Conservation (phyloP, 2,113 vertebrate species). For the Chloropsis cyanopogon region DNA sequence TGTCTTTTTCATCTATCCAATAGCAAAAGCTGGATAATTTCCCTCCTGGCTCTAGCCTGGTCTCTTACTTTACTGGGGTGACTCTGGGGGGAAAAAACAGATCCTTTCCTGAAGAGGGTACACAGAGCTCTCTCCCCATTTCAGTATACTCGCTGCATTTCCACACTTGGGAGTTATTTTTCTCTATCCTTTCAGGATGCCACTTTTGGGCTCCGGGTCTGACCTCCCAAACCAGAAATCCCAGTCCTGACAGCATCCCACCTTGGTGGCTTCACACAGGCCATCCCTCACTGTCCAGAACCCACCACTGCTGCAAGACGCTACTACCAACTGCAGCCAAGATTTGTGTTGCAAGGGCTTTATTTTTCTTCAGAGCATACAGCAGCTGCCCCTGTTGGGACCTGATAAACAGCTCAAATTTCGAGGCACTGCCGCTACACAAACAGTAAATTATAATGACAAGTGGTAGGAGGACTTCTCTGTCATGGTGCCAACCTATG, state of each 20-base stretch:
- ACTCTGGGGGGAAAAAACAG: neutral
- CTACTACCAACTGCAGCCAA: neutral
- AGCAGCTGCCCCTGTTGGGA: neutral
- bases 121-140: neutral
- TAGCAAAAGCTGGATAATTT: neutral
- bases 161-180: neutral
- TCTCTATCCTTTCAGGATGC: neutral
- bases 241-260: neutral
- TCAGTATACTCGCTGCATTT: neutral
- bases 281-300: neutral
- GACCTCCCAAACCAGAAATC: neutral
- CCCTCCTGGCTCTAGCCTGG: neutral
- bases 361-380: neutral
- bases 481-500: neutral
- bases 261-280: neutral
- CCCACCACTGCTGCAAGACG: neutral
- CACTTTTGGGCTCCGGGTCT: neutral
- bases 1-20: neutral
- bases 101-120: neutral
- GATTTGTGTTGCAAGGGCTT: neutral
- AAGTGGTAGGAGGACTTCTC: neutral
- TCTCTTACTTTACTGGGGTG: neutral
- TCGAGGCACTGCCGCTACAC: neutral
- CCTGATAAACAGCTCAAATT: neutral
- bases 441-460: neutral